Percentiles rank a stretch among this genome's conserved stretches.
Conservation (phyloP, 2,888 invertebrate genomes). For the Macrostomum cliftonense region DNA sequence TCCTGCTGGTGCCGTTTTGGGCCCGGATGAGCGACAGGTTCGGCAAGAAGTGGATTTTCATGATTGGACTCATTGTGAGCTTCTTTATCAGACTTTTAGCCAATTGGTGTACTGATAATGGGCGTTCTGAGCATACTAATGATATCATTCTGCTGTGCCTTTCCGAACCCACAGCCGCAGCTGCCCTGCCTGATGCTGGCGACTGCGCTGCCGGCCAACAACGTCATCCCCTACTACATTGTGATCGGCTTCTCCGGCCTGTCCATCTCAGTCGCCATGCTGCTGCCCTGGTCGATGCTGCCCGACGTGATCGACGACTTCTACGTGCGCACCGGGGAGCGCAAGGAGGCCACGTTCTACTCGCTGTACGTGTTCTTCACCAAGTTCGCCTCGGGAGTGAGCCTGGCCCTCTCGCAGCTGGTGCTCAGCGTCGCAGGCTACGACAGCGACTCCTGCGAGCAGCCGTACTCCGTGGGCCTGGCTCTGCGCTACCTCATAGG, state of each 20-base stretch:
- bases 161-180: too few species aligned
- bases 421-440: slow-evolving; percentile 18
- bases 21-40: slow-evolving; percentile 17
- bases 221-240: not conserved
- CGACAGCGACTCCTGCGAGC: slow-evolving; percentile 20
- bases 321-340: slow-evolving; percentile 20
- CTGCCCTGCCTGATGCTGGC: too few species aligned
- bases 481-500: slow-evolving; percentile 22
- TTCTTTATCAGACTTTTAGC: too few species aligned
- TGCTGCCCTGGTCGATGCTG: slow-evolving; percentile 29
- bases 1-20: slow-evolving; percentile 23
- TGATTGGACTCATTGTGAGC: slow-evolving; percentile 15
- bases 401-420: slow-evolving; percentile 21
- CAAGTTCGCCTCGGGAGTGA: slow-evolving; percentile 24
- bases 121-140: too few species aligned
- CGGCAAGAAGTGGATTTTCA: slow-evolving; percentile 26
- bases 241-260: slow-evolving; percentile 18
- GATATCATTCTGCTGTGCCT: too few species aligned
- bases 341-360: slow-evolving; percentile 28
- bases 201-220: too few species aligned
- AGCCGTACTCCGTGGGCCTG: slow-evolving; percentile 21
- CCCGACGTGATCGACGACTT: slow-evolving; percentile 28
- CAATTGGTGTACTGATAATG: too few species aligned
- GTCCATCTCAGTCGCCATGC: slow-evolving; percentile 21
- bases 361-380: slow-evolving; percentile 31